Base-by-base conservation (phyloP, 2,113 vertebrate species). In the Apteryx owenii region DNA sequence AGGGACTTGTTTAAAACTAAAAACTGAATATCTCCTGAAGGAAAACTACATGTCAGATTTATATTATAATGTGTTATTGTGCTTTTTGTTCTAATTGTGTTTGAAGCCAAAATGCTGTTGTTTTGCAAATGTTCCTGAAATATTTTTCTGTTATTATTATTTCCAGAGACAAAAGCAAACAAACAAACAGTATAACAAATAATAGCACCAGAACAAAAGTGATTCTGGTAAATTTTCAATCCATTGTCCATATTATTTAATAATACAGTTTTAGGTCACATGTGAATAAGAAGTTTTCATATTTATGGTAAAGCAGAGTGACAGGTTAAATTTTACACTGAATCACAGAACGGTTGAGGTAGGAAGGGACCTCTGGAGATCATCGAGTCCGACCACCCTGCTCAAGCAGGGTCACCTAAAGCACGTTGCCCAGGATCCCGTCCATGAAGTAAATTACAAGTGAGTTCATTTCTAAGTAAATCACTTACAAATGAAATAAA, bases 1-100 rank as follows among this genome's bases (percentile, higher is more conserved):
- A 96, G 98, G 90, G 98, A 98, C 88, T 97, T 97, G 60, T 93
- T 97, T 94, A 98, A 98, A 98, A 95, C 97, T 97, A 95, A 98
- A 98, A 98, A 85, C 93, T 90, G 88, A 98, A 91, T 97, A 97
- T 97, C 89, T 98, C 97, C 96, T 98, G 86, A 96, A 98, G 97
- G 97, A 98, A 98, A 98, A 98, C 90, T 94, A 82, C 95, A 94
- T 80, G 93, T 98, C 94, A 98, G 93, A 97, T 95, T 97, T 97
- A 95, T 96, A 97, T 96, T 97, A 92, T 94, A 97, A 95, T 97
- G 81, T 25, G 85, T 92, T 97, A 94, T 85, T 96, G 72, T 96
- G 91, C 25, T 66, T 94, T 97, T 92, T 93, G 75, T 96, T 98
- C 93, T 98, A 97, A 97, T 97, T 97, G 91, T 87, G 85, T 98